phyloP scores from a whole-genome alignment of 2,888 invertebrate species.

The Microplitis deprimator region DNA sequence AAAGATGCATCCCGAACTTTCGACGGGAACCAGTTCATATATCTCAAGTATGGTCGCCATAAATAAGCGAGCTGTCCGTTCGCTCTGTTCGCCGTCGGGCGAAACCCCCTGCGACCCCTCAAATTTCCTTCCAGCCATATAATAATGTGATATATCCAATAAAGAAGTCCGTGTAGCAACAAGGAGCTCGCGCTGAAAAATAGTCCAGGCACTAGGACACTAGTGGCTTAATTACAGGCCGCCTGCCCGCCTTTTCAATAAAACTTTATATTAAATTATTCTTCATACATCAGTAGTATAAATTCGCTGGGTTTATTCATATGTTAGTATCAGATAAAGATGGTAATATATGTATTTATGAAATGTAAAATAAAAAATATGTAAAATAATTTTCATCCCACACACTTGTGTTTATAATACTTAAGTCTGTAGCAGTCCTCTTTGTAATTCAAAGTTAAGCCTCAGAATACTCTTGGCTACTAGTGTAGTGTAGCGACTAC shows the following conservation, averaged over 20 bases:
- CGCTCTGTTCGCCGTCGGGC: constrained; percentile 65
- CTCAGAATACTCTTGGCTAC: background rate
- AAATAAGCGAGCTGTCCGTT: constrained; percentile 71
- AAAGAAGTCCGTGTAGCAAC: constrained; percentile 8
- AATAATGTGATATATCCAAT: constrained; percentile 40
- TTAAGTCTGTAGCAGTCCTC: constrained; percentile 15
- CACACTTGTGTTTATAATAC: constrained; percentile 12
- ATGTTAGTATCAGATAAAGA: constrained; percentile 7
- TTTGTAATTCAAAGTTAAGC: constrained; percentile 44
- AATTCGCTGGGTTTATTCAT: constrained; percentile 13
- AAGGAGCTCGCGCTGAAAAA: constrained; percentile 1
- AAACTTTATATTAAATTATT: no score
- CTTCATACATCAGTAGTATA: background rate
- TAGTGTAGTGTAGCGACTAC: background rate
- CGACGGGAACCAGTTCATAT: constrained; percentile 72
- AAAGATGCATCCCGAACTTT: constrained; percentile 71
- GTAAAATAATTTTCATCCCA: constrained; percentile 17
- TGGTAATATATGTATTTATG: constrained; percentile 13
- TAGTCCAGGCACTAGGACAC: background rate
- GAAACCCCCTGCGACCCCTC: constrained; percentile 50
- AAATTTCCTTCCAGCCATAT: constrained; percentile 49
- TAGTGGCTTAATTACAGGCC: constrained; percentile 18
- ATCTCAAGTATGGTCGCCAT: constrained; percentile 71
- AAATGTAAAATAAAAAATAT: constrained; percentile 12
- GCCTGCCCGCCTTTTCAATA: no score